These are phyloP conservation scores for Ochropleura leucogaster DNA, from an alignment of 2,888 invertebrate species.

Conservation along the genomic window DNA sequence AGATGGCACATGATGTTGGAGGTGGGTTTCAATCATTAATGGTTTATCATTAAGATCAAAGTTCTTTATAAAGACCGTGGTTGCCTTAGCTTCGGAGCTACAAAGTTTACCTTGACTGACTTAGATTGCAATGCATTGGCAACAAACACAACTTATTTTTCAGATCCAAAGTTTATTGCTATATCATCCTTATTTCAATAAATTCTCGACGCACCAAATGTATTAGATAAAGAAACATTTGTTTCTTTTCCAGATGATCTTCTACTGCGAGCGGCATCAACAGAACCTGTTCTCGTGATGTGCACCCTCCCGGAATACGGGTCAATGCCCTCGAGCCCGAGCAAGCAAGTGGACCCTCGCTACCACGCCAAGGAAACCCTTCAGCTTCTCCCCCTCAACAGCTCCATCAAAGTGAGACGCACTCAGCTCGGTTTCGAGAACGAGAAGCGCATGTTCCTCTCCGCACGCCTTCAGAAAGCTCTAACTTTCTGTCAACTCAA, in stretches of 20 bases:
- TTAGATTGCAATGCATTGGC: background rate
- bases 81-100: background rate
- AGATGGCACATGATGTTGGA: conserved; percentile 92
- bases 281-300: conserved; percentile 92
- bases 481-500: conserved; percentile 92
- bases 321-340: conserved; percentile 85
- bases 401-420: conserved; percentile 84
- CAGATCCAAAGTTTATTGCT: background rate
- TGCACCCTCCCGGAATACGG: conserved; percentile 91
- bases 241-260: conserved; percentile 85
- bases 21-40: conserved; percentile 79
- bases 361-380: conserved; percentile 90
- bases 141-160: background rate
- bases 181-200: background rate
- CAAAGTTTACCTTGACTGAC: background rate
- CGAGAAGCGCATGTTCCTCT: conserved; percentile 92
- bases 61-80: background rate
- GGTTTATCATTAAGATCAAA: background rate
- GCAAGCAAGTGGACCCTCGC: conserved; percentile 89
- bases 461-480: conserved; percentile 92
- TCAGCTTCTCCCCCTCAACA: conserved; percentile 86
- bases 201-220: background rate
- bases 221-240: background rate
- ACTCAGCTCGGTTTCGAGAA: conserved; percentile 92
- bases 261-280: conserved; percentile 91